These are phyloP conservation scores for Camelus dromedarius DNA, from an alignment of 2,113 vertebrate species.

Conservation along the genomic window DNA sequence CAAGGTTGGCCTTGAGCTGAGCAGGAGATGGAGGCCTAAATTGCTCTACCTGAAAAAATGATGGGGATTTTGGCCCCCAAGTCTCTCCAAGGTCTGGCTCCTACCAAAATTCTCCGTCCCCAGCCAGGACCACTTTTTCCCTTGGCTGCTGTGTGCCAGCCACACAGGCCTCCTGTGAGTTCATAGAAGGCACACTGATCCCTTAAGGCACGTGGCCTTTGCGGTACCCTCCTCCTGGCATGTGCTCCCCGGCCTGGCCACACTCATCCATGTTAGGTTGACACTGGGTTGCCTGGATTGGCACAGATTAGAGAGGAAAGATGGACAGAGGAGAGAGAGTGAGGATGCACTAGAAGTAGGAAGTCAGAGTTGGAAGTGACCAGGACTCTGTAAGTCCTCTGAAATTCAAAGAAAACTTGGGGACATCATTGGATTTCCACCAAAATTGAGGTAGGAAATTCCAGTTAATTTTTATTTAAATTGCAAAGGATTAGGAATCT, in stretches of 20 bases:
- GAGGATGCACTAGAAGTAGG: background rate
- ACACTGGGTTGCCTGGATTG: background rate
- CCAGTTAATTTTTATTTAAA: background rate
- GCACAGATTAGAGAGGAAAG: background rate
- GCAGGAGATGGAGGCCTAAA: background rate
- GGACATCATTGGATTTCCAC: background rate
- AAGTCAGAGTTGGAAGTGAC: background rate
- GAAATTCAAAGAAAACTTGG: background rate
- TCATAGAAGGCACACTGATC: background rate
- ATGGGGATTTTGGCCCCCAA: background rate
- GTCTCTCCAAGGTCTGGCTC: background rate
- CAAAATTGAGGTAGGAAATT: background rate
- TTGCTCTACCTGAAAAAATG: background rate
- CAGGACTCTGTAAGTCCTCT: background rate
- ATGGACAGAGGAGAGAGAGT: background rate
- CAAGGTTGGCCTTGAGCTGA: background rate
- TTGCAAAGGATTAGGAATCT: background rate
- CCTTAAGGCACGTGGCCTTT: background rate
- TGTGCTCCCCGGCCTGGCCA: background rate
- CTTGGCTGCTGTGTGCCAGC: background rate
- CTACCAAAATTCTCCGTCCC: background rate
- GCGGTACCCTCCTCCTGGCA: background rate
- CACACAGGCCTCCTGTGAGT: background rate
- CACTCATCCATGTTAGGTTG: background rate
- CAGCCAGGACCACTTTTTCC: too few relatives aligned